A percentile compares a stretch with the other conserved stretches of the same genome.
These are phyloP conservation scores for Empidonax traillii DNA, from an alignment of 2,113 vertebrate genomes.

Conservation along the genomic window DNA sequence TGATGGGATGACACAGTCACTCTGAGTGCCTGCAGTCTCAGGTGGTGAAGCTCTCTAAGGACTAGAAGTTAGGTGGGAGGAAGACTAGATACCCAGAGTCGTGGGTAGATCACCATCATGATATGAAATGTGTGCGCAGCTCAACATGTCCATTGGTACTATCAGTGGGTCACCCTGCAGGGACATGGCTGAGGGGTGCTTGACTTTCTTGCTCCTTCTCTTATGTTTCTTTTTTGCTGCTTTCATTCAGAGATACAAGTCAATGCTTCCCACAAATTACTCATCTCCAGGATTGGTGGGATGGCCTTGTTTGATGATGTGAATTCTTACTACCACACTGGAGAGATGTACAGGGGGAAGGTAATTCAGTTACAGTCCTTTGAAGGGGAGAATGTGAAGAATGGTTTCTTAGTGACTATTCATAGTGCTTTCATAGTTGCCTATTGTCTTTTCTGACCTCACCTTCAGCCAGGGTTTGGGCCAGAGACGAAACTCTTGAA, in stretches of 20 bases:
- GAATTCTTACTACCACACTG: conserved; percentile 64
- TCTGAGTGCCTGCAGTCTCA: neutral
- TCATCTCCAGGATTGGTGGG: conserved; percentile 37
- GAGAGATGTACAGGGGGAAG: conserved; percentile 65
- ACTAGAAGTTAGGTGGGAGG: neutral
- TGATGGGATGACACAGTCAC: fast-evolving
- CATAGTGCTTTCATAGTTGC: neutral
- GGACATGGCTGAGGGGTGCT: neutral
- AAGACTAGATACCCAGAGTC: neutral
- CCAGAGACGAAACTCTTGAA: neutral
- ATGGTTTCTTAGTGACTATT: neutral
- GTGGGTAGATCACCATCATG: neutral
- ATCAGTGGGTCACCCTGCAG: neutral
- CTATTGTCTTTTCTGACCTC: neutral
- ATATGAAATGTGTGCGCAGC: neutral
- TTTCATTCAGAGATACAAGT: conserved; percentile 29
- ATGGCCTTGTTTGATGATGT: conserved; percentile 48
- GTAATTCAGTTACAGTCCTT: conserved; percentile 37
- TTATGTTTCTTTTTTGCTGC: neutral
- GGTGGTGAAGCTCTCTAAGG: neutral
- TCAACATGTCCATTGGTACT: neutral
- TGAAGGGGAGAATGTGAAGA: neutral
- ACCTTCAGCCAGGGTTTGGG: neutral
- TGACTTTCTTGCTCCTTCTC: neutral
- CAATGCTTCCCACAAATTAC: conserved; percentile 34